Evolutionary conservation across 2,797 vertebrate genomes (phyloP).

Genomic region (Myotis planiceps): DNA sequence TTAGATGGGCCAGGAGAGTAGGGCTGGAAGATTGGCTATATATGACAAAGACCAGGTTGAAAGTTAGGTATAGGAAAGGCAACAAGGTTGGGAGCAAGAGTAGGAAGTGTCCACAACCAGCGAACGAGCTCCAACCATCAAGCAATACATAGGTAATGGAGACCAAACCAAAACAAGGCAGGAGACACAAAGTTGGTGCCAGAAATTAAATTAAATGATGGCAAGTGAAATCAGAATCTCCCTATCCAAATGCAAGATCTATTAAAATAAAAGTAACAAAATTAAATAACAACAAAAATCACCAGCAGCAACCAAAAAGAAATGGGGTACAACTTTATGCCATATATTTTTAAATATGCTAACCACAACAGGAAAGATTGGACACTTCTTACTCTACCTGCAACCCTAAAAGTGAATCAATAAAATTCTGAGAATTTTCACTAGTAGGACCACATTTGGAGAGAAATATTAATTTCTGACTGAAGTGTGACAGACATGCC

Average conservation of each 20-base stretch:
- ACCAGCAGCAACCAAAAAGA: conserved; percentile 3
- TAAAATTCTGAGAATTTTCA: not conserved
- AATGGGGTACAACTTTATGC: not conserved
- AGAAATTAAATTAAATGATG: conserved; percentile 6
- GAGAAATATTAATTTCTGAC: not conserved
- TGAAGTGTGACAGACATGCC: not conserved
- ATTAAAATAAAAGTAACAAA: not conserved
- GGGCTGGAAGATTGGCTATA: not conserved
- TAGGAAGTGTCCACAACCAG: not conserved
- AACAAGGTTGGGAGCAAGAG: not conserved
- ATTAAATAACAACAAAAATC: conserved; percentile 10
- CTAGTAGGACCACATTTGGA: not conserved
- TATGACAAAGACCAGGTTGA: not conserved
- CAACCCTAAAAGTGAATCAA: not conserved
- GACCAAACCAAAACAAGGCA: not conserved
- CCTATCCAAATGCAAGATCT: not conserved
- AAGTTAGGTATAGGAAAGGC: not conserved
- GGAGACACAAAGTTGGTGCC: not conserved
- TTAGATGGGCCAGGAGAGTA: not conserved
- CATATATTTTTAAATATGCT: conserved; percentile 1
- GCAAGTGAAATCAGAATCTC: conserved; percentile 3
- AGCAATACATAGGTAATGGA: not conserved
- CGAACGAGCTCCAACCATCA: not conserved
- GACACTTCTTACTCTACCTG: not conserved
- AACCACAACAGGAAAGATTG: not conserved